phyloP scores from a whole-genome alignment of 2,888 invertebrate species.

The Cheilosia soror region DNA sequence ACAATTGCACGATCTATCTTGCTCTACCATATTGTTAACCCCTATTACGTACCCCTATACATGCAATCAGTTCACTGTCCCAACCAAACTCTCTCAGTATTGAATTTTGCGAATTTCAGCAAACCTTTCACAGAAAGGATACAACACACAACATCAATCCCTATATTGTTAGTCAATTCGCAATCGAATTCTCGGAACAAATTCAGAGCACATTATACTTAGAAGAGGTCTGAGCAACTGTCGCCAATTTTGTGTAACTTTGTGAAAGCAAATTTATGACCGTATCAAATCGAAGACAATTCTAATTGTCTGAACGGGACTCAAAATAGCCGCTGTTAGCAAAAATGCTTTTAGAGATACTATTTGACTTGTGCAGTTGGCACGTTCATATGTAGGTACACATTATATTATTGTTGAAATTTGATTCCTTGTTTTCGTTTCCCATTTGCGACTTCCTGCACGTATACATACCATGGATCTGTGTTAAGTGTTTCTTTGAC shows the following conservation, averaged over 20 bases:
- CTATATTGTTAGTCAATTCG: conserved; percentile 43
- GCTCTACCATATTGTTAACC: conserved; percentile 34
- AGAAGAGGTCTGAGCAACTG: conserved; percentile 45
- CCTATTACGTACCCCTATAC: conserved; percentile 42
- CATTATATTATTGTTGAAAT: conserved; percentile 36
- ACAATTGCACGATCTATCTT: conserved; percentile 32
- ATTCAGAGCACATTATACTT: conserved; percentile 39
- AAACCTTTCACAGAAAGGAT: conserved; percentile 56
- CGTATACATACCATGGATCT: conserved; percentile 1
- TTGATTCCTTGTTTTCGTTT: conserved; percentile 67
- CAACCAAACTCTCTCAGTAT: conserved; percentile 43
- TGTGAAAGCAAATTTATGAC: conserved; percentile 57
- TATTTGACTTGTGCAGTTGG: background rate
- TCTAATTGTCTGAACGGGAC: conserved; percentile 55
- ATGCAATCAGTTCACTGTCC: conserved; percentile 26
- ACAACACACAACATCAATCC: conserved; percentile 15
- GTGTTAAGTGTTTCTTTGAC: conserved; percentile 51
- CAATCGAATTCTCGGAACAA: conserved; percentile 55
- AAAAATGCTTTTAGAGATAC: background rate
- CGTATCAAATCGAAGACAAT: conserved; percentile 63
- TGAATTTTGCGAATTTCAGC: conserved; percentile 39
- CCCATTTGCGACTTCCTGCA: conserved; percentile 46
- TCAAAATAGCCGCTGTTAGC: conserved; percentile 58
- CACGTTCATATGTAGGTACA: background rate
- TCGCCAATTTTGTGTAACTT: conserved; percentile 71